Conservation (phyloP, 2,888 invertebrate genomes). For the Amphipyra tragopoginis region DNA sequence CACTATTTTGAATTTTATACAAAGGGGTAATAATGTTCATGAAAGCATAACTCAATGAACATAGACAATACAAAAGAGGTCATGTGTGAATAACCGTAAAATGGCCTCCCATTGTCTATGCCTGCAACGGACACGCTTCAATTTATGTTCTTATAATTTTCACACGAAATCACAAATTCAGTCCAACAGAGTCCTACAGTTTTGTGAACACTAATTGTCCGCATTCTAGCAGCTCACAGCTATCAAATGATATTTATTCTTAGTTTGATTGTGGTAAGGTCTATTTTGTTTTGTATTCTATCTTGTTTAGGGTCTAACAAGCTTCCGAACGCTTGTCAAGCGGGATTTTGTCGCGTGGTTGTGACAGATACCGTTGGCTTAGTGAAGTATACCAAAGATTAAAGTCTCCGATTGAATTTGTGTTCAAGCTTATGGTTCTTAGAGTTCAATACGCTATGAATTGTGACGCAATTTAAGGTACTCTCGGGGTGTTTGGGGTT, state of each 20-base stretch:
- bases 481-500: not conserved
- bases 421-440: slow-evolving; percentile 6
- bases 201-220: slow-evolving; percentile 14
- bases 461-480: not conserved
- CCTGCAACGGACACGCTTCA: slow-evolving; percentile 31
- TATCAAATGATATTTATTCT: slow-evolving; percentile 1
- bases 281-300: slow-evolving; percentile 5
- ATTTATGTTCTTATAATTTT: slow-evolving; percentile 44
- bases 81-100: slow-evolving; percentile 31
- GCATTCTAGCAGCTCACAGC: not conserved
- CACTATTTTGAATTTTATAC: slow-evolving; percentile 10
- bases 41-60: slow-evolving; percentile 27
- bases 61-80: slow-evolving; percentile 25
- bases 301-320: not conserved
- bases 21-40: slow-evolving; percentile 24
- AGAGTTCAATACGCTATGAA: slow-evolving; percentile 19
- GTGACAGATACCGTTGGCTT: slow-evolving; percentile 47
- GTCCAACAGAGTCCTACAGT: slow-evolving; percentile 20
- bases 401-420: slow-evolving; percentile 31
- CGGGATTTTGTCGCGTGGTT: slow-evolving; percentile 40
- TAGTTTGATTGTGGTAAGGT: slow-evolving; percentile 14
- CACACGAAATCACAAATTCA: not conserved
- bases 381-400: slow-evolving; percentile 29
- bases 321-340: slow-evolving; percentile 34
- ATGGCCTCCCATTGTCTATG: slow-evolving; percentile 30